Base-by-base conservation (phyloP, 2,888 invertebrate species). In the Shargacucullia verbasci region DNA sequence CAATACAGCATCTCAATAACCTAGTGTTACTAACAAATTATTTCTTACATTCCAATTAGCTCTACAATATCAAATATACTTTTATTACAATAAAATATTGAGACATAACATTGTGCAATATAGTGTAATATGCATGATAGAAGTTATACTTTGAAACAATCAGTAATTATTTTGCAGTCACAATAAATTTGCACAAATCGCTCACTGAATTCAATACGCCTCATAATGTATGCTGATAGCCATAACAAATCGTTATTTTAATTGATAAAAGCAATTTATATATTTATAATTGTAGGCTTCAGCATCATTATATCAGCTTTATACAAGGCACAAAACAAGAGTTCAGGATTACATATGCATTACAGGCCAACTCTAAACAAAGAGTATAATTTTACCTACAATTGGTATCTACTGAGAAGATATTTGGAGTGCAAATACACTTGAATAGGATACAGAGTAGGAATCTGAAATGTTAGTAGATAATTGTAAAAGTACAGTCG, bases 31-130 rank as follows among this genome's bases (percentile, higher is more conserved):
- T 53, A 61, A 45, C 35, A 61, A 57, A 64, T 49, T 49, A 59
- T 59, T 60, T 45, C 60, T 62, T 64, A 70, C 59, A 67, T 70
- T 78, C 59, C 69, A 78, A 79, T 74, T 81, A 82, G 68, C 72
- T 77, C 79, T 86, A 85, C 74, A 79, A 82, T 85, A 86, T 82
- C 76, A 78, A 85, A 85, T 85, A 85, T 83, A 64, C 71, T 78
- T 80, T 83, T 87, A 64, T 84, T 82, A 82, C 79, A 77, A 92
- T 93, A 93, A 92, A 93, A 92, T 93, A 92, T 93, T 86, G 88
- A 93, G 89, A 88, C 80, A 88, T 93, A 93, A 93, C 93, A 92
- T 91, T 91, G 92, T 93, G 92, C 92, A 91, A 87, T 90, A 90
- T 85, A 88, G 75, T 76, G 81, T 83, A 84, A 83, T 87, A 89